phyloP scores from a whole-genome alignment of 2,113 vertebrate genomes.

The Cyprinodon brontotheroides region DNA sequence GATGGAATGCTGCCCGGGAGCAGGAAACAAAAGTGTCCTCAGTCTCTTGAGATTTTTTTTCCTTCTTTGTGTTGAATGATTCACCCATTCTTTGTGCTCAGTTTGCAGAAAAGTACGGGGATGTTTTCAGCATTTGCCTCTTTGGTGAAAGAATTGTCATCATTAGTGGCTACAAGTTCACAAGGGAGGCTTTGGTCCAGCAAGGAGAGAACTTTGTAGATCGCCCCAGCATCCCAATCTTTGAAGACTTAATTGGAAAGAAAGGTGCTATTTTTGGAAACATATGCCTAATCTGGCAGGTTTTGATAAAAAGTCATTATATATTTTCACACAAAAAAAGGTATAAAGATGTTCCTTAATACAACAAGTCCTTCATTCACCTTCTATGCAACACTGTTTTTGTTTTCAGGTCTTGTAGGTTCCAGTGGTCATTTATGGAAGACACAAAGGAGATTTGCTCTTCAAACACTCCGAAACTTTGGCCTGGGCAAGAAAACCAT shows the following conservation, averaged over 20 bases:
- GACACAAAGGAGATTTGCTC: slow-evolving; percentile 80
- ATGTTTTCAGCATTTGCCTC: slow-evolving; percentile 45
- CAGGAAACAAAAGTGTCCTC: neutral
- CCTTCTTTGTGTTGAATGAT: neutral
- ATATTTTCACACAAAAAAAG: neutral
- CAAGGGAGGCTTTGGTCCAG: slow-evolving; percentile 80
- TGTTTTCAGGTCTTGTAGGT: slow-evolving; percentile 63
- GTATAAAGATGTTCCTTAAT: neutral
- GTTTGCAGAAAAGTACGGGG: slow-evolving; percentile 77
- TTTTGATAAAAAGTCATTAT: neutral
- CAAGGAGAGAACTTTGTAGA: slow-evolving; percentile 71
- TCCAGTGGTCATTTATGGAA: slow-evolving; percentile 76
- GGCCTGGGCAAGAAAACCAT: slow-evolving; percentile 80
- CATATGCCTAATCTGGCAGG: neutral
- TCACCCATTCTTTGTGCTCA: slow-evolving; percentile 22
- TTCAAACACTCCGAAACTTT: slow-evolving; percentile 82
- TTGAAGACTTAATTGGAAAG: slow-evolving; percentile 19
- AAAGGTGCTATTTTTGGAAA: slow-evolving; percentile 60
- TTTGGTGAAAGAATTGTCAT: slow-evolving; percentile 45
- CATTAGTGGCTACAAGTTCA: slow-evolving; percentile 68
- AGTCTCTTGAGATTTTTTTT: neutral
- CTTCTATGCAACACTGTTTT: neutral
- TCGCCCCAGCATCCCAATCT: slow-evolving; percentile 38
- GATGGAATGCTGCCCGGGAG: neutral
- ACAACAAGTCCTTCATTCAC: neutral